A percentile compares a stretch with the other conserved stretches of the same genome.
Evolutionary conservation across 2,888 invertebrate species (phyloP).

Genomic region (Creontiades dilutus): DNA sequence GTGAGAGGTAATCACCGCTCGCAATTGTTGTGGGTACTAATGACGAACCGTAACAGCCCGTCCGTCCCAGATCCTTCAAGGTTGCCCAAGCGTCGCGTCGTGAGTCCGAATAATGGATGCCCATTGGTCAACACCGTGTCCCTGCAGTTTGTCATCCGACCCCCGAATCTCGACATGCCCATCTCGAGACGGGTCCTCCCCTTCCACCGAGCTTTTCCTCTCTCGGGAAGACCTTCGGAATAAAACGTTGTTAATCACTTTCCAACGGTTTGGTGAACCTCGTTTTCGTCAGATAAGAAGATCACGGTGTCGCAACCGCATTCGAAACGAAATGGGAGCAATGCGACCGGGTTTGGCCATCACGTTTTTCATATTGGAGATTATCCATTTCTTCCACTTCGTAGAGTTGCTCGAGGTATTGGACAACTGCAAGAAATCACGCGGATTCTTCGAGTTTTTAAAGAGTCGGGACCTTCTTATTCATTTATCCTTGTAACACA

Average conservation of each 20-base stretch:
- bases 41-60: slow-evolving; percentile 38
- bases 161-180: slow-evolving; percentile 51
- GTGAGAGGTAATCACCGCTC: slow-evolving; percentile 44
- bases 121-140: slow-evolving; percentile 46
- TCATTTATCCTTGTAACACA: background rate
- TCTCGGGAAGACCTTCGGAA: slow-evolving; percentile 37
- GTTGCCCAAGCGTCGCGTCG: slow-evolving; percentile 24
- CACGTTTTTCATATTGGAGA: slow-evolving; percentile 26
- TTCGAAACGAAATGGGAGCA: slow-evolving; percentile 24
- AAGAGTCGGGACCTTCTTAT: background rate
- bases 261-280: slow-evolving; percentile 28
- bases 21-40: slow-evolving; percentile 49
- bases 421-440: background rate
- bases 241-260: slow-evolving; percentile 50
- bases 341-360: slow-evolving; percentile 24
- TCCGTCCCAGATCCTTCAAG: slow-evolving; percentile 18
- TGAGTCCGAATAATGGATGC: slow-evolving; percentile 46
- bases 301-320: background rate
- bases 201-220: background rate
- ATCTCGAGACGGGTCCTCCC: slow-evolving; percentile 38
- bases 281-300: slow-evolving; percentile 34
- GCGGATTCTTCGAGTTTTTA: background rate
- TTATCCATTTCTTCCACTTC: slow-evolving; percentile 16
- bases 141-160: slow-evolving; percentile 37
- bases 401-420: background rate